Percentiles rank a stretch among this genome's conserved stretches.
These are phyloP conservation scores for Cotesia typhae DNA, from an alignment of 1,140 invertebrate species.

Conservation along the genomic window DNA sequence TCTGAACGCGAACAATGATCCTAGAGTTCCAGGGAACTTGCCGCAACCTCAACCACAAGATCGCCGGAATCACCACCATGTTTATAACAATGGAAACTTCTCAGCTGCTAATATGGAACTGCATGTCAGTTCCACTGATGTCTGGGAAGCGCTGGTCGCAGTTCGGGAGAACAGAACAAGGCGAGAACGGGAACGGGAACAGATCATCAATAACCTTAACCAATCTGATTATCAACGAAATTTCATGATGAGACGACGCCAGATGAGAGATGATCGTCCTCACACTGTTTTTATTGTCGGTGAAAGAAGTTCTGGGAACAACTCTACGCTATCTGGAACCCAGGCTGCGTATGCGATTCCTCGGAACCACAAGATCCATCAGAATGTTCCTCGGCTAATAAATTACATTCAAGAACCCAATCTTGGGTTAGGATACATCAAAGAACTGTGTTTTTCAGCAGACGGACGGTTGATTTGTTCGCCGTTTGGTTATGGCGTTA, in stretches of 20 bases:
- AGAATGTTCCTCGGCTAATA: conserved; percentile 80
- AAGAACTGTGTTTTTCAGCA: conserved; percentile 87
- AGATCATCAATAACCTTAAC: conserved; percentile 24
- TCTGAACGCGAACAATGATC: too few relatives aligned
- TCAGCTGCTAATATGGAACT: conserved; percentile 59
- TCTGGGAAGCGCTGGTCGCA: conserved; percentile 75
- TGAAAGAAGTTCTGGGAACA: conserved; percentile 49
- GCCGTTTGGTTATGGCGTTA: conserved; percentile 84
- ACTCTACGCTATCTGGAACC: conserved; percentile 51
- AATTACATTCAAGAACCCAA: conserved; percentile 89
- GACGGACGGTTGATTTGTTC: conserved; percentile 91
- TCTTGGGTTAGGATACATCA: conserved; percentile 86
- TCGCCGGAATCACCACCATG: conserved; percentile 43
- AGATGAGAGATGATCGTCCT: conserved; percentile 39
- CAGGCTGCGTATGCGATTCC: conserved; percentile 60
- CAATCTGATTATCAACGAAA: conserved; percentile 40
- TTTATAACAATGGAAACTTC: conserved; percentile 49
- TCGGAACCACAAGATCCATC: conserved; percentile 69
- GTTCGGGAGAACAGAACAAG: conserved; percentile 72
- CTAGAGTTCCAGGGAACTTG: conserved; percentile 14
- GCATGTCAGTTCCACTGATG: conserved; percentile 67
- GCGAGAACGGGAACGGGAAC: conserved; percentile 62
- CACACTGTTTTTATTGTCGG: conserved; percentile 62
- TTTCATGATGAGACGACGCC: conserved; percentile 43
- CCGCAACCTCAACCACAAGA: conserved; percentile 42